Conservation (phyloP, 2,888 invertebrate genomes). For the Nephrotoma flavescens region DNA sequence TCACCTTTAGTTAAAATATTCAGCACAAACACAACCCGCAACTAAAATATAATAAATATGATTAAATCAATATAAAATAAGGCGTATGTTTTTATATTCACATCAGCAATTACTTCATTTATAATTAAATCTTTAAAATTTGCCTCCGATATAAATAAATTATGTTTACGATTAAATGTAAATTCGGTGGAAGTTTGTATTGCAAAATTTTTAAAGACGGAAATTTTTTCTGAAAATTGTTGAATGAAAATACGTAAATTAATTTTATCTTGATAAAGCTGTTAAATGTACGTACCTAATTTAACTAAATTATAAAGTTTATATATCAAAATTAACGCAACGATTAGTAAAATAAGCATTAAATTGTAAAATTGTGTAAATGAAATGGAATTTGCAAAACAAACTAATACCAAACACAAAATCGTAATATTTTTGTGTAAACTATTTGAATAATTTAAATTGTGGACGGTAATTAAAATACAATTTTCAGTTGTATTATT, state of each 20-base stretch:
- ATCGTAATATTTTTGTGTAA: neutral
- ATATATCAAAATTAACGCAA: neutral
- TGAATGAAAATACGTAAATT: slow-evolving; percentile 1
- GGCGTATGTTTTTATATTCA: slow-evolving; percentile 13
- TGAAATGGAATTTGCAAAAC: slow-evolving; percentile 8
- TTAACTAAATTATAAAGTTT: neutral
- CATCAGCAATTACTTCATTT: slow-evolving; percentile 33
- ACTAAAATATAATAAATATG: slow-evolving; percentile 18
- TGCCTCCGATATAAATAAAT: slow-evolving; percentile 24
- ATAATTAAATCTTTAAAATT: slow-evolving; percentile 29
- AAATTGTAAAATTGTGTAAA: neutral
- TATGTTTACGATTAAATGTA: slow-evolving; percentile 20
- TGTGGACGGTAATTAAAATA: slow-evolving; percentile 14
- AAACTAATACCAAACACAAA: slow-evolving; percentile 8
- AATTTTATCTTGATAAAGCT: neutral
- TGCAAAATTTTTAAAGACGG: slow-evolving; percentile 26
- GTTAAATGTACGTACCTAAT: neutral
- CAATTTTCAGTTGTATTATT: slow-evolving; percentile 10
- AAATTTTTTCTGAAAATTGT: slow-evolving; percentile 20
- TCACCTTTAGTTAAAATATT: slow-evolving; percentile 27
- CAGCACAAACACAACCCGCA: slow-evolving; percentile 30
- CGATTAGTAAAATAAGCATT: neutral
- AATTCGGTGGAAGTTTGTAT: slow-evolving; percentile 26
- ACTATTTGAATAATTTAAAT: slow-evolving; percentile 9
- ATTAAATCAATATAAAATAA: slow-evolving; percentile 4